Base-by-base conservation (phyloP, 1,140 invertebrate genomes). In the Brachionus rotundiformis region DNA sequence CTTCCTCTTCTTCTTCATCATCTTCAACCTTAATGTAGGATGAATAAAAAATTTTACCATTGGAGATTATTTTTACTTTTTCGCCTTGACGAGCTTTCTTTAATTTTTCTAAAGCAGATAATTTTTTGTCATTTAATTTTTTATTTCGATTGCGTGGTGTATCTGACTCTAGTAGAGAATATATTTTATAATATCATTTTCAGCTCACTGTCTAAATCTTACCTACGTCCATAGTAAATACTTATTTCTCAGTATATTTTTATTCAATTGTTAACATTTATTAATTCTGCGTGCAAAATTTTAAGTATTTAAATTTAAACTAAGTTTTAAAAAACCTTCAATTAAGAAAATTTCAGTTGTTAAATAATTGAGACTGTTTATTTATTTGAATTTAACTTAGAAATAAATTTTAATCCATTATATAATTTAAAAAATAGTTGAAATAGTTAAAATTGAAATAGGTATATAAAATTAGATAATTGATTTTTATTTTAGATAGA, bases 1-100 rank as follows among this genome's bases (percentile, higher is more conserved):
- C 79, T 81, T 81, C 79, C 16, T 81, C 79, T 29, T 81, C 76
- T 36, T 80, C 77, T 31, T 63, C 79, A 4, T 63, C 54, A 6
- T 81, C 79, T 63, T 81, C 54, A 19, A 65, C 19, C 29, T 54
- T 3, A 31, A 54, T 2, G 33, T 10, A 19, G 16, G 8, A 7
- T 36, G 10, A 29, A 44, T n/a, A 0, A 23, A 54, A 44, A 16
- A 23, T 11, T 33, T 36, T 33, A n/a, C 2, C 7, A 19, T 16
- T n/a, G 1, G 16, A 4, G n/a, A 2, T 4, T 19, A 11, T 33
- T 13, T 29, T 47, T 59, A 33, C 73, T 49, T 81, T 63, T 31
- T 63, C 79, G 10, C 79, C 79, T 81, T 81, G 79, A 41, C 79
- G 31, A 1, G 41, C 39, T 63, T 54, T 47, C 65, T 68, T 81